Percentiles rank a stretch among this genome's conserved stretches.
Evolutionary conservation across 2,888 invertebrate species (phyloP).

Genomic region (Pachymerium ferrugineum): DNA sequence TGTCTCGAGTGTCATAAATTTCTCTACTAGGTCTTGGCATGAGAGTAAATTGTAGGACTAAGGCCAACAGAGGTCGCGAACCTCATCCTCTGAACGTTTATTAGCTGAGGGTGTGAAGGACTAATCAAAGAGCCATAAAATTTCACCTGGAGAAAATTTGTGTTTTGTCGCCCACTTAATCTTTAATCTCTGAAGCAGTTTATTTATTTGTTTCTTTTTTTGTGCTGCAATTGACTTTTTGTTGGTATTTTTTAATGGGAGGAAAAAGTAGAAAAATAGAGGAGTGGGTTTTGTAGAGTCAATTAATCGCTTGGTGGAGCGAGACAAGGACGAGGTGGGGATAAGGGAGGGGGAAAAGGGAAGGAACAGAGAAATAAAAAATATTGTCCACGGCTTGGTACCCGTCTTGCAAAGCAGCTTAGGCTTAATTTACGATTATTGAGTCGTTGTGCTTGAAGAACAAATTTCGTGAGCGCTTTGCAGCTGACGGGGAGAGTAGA

Average conservation of each 20-base stretch:
- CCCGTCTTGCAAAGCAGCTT: constrained; percentile 17
- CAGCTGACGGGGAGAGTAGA: constrained; percentile 5
- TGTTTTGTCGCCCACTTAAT: constrained; percentile 15
- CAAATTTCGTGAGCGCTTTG: constrained; percentile 25
- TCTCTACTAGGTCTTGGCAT: background rate
- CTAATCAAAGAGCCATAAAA: constrained; percentile 27
- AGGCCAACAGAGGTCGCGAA: constrained; percentile 14
- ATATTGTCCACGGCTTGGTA: constrained; percentile 15
- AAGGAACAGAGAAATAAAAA: background rate
- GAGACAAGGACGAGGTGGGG: no score
- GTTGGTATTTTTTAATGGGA: no score
- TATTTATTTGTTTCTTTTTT: constrained; percentile 1
- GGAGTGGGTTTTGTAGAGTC: background rate
- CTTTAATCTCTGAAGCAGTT: background rate
- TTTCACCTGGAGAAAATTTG: constrained; percentile 18
- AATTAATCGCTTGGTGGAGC: background rate
- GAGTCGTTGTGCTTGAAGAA: constrained; percentile 27
- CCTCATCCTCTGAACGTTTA: constrained; percentile 17
- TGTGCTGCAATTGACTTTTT: background rate
- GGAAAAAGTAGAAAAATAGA: background rate
- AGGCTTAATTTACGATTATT: constrained; percentile 27
- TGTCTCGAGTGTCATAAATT: constrained; percentile 17
- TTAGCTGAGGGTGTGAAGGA: constrained; percentile 15
- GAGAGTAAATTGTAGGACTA: constrained; percentile 20
- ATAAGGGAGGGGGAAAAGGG: background rate